Conservation (phyloP, 2,113 vertebrate genomes). For the Balaeniceps rex region DNA sequence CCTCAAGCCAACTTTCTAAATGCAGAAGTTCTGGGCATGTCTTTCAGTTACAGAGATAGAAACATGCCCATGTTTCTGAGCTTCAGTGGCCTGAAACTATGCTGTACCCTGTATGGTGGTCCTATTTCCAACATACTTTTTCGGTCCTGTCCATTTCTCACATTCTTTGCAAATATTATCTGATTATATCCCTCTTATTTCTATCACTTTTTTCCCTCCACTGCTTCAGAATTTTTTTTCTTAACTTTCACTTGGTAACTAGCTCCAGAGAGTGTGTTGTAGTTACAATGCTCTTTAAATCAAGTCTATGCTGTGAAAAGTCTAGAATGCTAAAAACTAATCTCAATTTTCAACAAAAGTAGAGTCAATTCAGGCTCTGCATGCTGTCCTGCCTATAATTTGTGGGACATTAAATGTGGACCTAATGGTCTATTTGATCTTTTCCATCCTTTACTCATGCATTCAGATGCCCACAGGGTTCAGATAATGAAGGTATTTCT, state of each 20-base stretch:
- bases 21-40: neutral
- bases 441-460: neutral
- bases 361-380: neutral
- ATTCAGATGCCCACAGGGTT: neutral
- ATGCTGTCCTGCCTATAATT: neutral
- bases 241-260: neutral
- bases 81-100: neutral
- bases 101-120: neutral
- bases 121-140: neutral
- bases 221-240: neutral
- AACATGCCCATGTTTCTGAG: neutral
- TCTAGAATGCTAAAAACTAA: neutral
- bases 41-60: neutral
- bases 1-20: neutral
- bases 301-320: neutral
- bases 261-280: neutral
- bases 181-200: neutral
- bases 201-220: neutral
- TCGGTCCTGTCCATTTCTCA: neutral
- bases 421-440: neutral
- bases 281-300: neutral
- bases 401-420: neutral
- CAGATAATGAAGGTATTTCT: neutral
- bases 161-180: neutral
- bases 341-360: neutral